Base-by-base conservation (phyloP, 1,140 invertebrate species). In the Solenopsis invicta region DNA sequence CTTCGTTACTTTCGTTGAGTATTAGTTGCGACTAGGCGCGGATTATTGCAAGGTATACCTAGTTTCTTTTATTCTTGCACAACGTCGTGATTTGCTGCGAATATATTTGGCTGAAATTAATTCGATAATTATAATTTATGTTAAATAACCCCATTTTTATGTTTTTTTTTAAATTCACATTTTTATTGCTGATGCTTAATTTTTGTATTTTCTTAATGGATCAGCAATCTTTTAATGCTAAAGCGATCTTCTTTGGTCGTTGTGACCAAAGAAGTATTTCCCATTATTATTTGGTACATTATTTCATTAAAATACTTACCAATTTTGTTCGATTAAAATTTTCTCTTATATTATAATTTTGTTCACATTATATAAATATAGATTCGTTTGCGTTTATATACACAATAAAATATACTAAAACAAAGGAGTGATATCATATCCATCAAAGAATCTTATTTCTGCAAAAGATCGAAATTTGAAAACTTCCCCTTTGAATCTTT, bases 11-110 rank as follows among this genome's bases (percentile, higher is more conserved):
- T 56, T 56, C 50, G 6, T 56, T 41, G 16, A 81, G n/a, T 69
- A 24, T 67, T 67, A 66, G 4, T 66, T 45, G 48, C 29, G 61
- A 45, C 2, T 10, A 50, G 13, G 10, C 12, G 45, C 12, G 18
- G 37, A 72, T 82, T 72, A 82, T 72, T 52, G 37, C 52, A 59
- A 81, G 52, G 6, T 72, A 29, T 72, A 59, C 4, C 16, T 12
- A 16, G 5, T 72, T 80, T 80, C 6, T 16, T 34, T 41, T 29
- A 29, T 29, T 81, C 8, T 85, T 85, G 4, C 48, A 52, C 29
- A 45, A 34, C 13, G 56, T 54, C 29, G 41, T 16, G 18, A 85
- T 56, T n/a, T 8, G 56, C 10, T 21, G 18, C 12, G 8, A 56
- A 56, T 45, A 54, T 6, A 6, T 56, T 80, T 54, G 21, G 45